These are phyloP conservation scores for Naso thynnoides DNA, from an alignment of 2,797 vertebrate genomes.

Conservation along the genomic window DNA sequence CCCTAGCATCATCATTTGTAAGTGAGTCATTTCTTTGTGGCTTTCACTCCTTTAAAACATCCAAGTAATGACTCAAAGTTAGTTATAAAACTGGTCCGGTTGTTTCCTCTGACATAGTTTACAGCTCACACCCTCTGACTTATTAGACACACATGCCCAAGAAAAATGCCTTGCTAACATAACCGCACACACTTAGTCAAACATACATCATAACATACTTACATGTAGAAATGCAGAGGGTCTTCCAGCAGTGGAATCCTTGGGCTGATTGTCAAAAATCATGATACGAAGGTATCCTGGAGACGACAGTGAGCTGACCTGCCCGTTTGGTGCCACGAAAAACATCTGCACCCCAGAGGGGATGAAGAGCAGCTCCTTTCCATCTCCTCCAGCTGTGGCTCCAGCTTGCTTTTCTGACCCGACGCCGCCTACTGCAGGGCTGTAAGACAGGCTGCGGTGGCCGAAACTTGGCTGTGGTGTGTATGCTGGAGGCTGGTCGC, in stretches of 20 bases:
- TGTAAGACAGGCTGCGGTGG: slow-evolving; percentile 70
- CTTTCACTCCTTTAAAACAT: background rate
- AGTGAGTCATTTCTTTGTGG: background rate
- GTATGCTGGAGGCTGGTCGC: slow-evolving; percentile 80
- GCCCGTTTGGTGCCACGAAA: slow-evolving; percentile 91
- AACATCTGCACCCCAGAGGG: slow-evolving; percentile 95
- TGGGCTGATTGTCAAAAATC: slow-evolving; percentile 78
- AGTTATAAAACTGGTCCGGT: slow-evolving; percentile 17
- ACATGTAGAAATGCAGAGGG: slow-evolving; percentile 92
- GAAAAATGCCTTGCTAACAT: background rate
- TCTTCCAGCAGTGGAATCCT: slow-evolving; percentile 35
- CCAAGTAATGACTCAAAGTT: slow-evolving; percentile 29
- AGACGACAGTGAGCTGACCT: slow-evolving; percentile 92
- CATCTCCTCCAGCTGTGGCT: slow-evolving; percentile 76
- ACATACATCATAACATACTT: slow-evolving; percentile 55
- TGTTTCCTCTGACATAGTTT: slow-evolving; percentile 4
- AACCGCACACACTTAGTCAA: background rate
- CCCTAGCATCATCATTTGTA: background rate
- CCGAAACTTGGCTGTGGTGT: slow-evolving; percentile 76
- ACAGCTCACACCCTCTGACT: slow-evolving; percentile 13
- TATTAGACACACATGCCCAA: slow-evolving; percentile 12
- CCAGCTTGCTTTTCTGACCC: slow-evolving; percentile 75
- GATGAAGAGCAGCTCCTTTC: slow-evolving; percentile 89
- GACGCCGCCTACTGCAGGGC: slow-evolving; percentile 35
- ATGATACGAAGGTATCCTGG: slow-evolving; percentile 93